phyloP scores from a whole-genome alignment of 2,888 invertebrate genomes.

The Pristionchus japonicus region DNA sequence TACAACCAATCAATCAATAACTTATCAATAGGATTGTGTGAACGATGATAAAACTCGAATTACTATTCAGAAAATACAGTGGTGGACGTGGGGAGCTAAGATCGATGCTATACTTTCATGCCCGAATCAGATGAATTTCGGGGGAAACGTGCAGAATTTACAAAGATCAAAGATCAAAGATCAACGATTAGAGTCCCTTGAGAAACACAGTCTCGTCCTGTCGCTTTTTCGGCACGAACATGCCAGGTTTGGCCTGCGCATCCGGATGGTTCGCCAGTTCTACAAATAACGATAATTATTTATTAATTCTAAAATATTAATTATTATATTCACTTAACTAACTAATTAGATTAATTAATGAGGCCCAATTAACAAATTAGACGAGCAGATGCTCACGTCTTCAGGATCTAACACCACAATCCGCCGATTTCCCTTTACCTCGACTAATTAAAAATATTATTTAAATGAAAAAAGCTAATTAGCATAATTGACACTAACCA shows the following conservation, averaged over 20 bases:
- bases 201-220: slow-evolving; percentile 65
- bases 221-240: slow-evolving; percentile 87
- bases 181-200: slow-evolving; percentile 43
- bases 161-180: slow-evolving; percentile 43
- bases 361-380: too few relatives aligned
- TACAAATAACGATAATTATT: slow-evolving; percentile 45
- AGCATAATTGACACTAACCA: too few relatives aligned
- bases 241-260: slow-evolving; percentile 92
- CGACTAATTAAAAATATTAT: too few relatives aligned
- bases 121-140: too few relatives aligned
- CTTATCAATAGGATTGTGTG: not conserved
- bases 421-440: too few relatives aligned
- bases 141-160: too few relatives aligned
- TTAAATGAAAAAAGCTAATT: too few relatives aligned
- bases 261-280: slow-evolving; percentile 98
- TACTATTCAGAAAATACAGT: not conserved
- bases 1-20: slow-evolving; percentile 35
- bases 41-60: not conserved
- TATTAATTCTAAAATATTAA: too few relatives aligned
- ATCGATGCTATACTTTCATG: too few relatives aligned
- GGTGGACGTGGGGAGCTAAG: not conserved
- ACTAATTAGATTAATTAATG: too few relatives aligned
- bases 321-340: slow-evolving; percentile 80
- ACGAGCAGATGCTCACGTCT: too few relatives aligned
- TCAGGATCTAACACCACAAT: too few relatives aligned